These are phyloP conservation scores for Drosophila nikananu DNA, from an alignment of 1,140 invertebrate species.

Conservation along the genomic window DNA sequence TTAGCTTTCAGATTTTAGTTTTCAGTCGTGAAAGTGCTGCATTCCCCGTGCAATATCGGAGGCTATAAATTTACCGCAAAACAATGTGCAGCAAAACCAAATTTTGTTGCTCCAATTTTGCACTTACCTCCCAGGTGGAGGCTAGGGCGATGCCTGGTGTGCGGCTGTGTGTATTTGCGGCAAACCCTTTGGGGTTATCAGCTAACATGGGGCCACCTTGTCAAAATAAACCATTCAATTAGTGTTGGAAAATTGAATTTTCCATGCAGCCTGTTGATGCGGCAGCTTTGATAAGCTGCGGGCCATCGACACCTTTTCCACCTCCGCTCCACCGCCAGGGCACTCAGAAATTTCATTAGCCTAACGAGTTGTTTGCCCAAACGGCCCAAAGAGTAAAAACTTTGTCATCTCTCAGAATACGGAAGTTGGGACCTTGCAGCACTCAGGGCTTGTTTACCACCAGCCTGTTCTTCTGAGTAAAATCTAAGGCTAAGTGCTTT, in stretches of 20 bases:
- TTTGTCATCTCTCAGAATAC: slow-evolving; percentile 52
- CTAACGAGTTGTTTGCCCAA: slow-evolving; percentile 75
- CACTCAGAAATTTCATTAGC: slow-evolving; percentile 75
- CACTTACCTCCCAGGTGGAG: no score
- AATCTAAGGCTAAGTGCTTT: slow-evolving; percentile 22
- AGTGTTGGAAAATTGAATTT: slow-evolving; percentile 78
- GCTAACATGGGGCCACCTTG: slow-evolving; percentile 69
- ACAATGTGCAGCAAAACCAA: slow-evolving; percentile 35
- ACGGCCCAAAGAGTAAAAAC: slow-evolving; percentile 55
- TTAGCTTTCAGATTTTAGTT: slow-evolving; percentile 1
- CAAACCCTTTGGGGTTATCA: slow-evolving; percentile 62
- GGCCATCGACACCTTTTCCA: slow-evolving; percentile 45
- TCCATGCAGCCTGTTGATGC: slow-evolving; percentile 76
- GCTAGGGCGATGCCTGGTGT: slow-evolving; percentile 13
- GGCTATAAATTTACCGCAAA: slow-evolving; percentile 37
- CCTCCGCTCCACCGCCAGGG: slow-evolving; percentile 12
- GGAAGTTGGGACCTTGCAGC: slow-evolving; percentile 38
- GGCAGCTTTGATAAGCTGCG: slow-evolving; percentile 71
- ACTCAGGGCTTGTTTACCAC: slow-evolving; percentile 25
- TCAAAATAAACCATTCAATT: slow-evolving; percentile 83
- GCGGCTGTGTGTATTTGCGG: slow-evolving; percentile 29
- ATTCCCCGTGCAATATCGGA: slow-evolving; percentile 8
- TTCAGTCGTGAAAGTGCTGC: slow-evolving; percentile 1
- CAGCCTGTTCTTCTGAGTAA: slow-evolving; percentile 10
- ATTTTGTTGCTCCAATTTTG: slow-evolving; percentile 50